A percentile compares a stretch with the other conserved stretches of the same genome.
These are phyloP conservation scores for Rhabdomys dilectus DNA, from an alignment of 2,113 vertebrate genomes.

Conservation along the genomic window DNA sequence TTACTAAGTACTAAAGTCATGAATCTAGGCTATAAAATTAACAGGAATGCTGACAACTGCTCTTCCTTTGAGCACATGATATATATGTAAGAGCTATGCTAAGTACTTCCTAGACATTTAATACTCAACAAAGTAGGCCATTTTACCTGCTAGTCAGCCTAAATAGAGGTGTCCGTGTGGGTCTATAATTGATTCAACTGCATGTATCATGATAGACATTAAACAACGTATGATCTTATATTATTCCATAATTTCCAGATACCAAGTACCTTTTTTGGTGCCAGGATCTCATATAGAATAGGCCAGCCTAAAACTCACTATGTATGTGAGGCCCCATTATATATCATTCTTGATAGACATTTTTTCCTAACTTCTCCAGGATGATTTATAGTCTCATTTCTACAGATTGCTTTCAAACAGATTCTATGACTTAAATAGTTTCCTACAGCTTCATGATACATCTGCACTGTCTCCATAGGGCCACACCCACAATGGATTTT, in stretches of 20 bases:
- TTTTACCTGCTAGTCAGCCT: not conserved
- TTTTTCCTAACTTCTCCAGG: slow-evolving; percentile 27
- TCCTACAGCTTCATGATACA: not conserved
- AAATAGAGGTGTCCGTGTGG: not conserved
- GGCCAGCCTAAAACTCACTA: not conserved
- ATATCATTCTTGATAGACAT: not conserved
- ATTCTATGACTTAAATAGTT: not conserved
- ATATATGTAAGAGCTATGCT: not conserved
- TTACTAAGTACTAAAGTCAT: not conserved
- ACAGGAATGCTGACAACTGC: not conserved
- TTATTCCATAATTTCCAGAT: slow-evolving; percentile 16
- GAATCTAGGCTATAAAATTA: slow-evolving; percentile 6
- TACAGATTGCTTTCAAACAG: not conserved
- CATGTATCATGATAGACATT: not conserved
- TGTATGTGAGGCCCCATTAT: not conserved
- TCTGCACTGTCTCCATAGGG: not conserved
- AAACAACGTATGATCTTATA: not conserved
- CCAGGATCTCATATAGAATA: not conserved
- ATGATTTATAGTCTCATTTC: not conserved
- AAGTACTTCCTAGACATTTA: not conserved
- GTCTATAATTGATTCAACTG: slow-evolving; percentile 13
- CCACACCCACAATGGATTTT: not conserved
- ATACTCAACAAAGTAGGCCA: not conserved
- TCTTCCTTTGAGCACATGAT: not conserved
- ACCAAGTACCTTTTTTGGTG: not conserved